A percentile compares a stretch with the other conserved stretches of the same genome.
phyloP scores from a whole-genome alignment of 2,113 vertebrate genomes.

The cattle (Bos taurus) region ARS-UCD2.0 NC_037338.1:100417001-100417500 shows the following conservation, averaged over 20 bases:
- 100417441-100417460: neutral
- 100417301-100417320: neutral
- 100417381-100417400: neutral
- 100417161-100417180: neutral
- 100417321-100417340: neutral
- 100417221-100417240: neutral
- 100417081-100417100: neutral
- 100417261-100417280: neutral
- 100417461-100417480: neutral
- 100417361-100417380: neutral
- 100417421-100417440: neutral
- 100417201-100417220: accelerated
- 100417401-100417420: neutral
- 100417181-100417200: neutral
- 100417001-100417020: neutral
- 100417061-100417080: neutral
- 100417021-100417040: neutral
- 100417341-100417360: neutral
- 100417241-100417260: neutral
- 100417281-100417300: neutral
- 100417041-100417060: neutral
- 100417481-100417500: neutral
- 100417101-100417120: neutral
- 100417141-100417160: neutral
- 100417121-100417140: neutral